Evolutionary conservation across 2,797 vertebrate genomes (phyloP).

Genomic region (Tapera naevia): DNA sequence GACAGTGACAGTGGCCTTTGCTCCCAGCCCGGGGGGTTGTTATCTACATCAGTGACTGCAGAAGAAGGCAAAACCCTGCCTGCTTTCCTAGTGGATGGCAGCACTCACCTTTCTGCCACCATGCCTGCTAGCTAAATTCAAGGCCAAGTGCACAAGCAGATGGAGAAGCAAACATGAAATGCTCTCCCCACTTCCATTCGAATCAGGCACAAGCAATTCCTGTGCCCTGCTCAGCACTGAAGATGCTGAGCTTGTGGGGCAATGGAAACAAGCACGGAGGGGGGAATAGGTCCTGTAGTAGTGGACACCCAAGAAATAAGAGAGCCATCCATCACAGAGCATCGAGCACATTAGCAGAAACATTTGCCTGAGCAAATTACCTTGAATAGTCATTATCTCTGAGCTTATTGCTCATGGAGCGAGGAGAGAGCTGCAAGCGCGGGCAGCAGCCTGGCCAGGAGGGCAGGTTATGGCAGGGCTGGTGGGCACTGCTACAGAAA

Average conservation of each 20-base stretch:
- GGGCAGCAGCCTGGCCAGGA: background rate
- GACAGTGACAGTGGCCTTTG: background rate
- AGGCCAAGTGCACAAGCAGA: background rate
- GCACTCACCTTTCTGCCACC: background rate
- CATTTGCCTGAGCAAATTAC: constrained; percentile 16
- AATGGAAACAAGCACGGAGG: background rate
- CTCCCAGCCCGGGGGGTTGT: background rate
- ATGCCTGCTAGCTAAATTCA: background rate
- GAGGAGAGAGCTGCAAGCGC: background rate
- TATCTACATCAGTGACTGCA: background rate
- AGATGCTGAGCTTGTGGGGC: background rate
- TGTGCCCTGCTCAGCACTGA: background rate
- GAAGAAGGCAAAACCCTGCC: background rate
- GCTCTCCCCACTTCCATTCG: background rate
- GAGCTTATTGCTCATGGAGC: background rate
- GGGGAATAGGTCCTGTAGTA: background rate
- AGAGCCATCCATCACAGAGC: background rate
- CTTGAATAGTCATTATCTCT: background rate
- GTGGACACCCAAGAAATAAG: background rate
- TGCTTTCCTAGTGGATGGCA: background rate
- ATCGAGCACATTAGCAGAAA: background rate
- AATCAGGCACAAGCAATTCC: background rate
- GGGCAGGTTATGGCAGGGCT: background rate
- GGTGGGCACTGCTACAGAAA: background rate
- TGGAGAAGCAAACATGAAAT: background rate